Conservation (phyloP, 2,888 invertebrate species). For the Theretra japonica region DNA sequence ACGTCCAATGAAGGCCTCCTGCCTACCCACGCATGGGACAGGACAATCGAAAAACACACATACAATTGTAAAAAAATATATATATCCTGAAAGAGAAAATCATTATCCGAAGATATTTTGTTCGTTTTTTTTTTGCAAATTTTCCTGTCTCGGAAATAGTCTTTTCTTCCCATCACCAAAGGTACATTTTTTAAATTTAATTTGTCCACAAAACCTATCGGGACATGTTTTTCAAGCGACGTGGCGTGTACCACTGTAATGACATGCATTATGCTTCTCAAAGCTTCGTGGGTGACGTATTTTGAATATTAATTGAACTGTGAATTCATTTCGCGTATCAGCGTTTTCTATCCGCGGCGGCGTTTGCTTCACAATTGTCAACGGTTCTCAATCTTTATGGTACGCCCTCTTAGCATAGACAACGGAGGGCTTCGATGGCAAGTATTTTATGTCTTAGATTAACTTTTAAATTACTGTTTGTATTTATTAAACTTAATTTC, state of each 20-base stretch:
- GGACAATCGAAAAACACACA: neutral
- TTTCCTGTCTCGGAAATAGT: neutral
- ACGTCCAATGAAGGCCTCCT: neutral
- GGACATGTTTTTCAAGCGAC: conserved; percentile 2
- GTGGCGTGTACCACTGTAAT: conserved; percentile 33
- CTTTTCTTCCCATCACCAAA: conserved; percentile 13
- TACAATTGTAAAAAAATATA: neutral
- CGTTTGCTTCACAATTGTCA: neutral
- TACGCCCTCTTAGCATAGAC: neutral
- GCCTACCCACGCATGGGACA: neutral
- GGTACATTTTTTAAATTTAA: neutral
- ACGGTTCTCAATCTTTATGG: neutral
- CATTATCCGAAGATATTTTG: neutral
- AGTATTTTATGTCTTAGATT: neutral
- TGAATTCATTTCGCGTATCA: neutral
- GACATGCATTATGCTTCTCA: conserved; percentile 49
- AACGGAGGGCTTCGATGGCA: neutral
- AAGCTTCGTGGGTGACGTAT: conserved; percentile 36
- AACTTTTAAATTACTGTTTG: neutral
- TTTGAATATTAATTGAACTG: neutral
- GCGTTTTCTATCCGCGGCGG: conserved; percentile 2
- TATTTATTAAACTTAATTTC: neutral
- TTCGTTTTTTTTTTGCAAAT: neutral
- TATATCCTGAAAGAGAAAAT: conserved; percentile 9
- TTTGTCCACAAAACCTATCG: neutral